Percentiles rank a stretch among this genome's conserved stretches.
Conservation (phyloP, 1,140 invertebrate genomes). For the Platorchestia sp. region DNA sequence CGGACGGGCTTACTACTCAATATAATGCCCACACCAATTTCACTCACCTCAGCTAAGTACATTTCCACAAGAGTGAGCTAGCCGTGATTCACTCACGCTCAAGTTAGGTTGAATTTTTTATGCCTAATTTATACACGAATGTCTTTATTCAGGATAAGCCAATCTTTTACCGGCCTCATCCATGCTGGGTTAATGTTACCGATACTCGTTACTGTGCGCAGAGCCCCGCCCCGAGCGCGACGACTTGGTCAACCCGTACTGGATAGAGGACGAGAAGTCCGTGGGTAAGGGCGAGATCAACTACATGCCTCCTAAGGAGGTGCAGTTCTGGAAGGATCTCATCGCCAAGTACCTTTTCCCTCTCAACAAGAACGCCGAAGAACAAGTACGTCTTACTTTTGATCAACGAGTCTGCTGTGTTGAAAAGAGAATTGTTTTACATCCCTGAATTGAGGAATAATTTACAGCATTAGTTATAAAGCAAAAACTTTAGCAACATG, state of each 20-base stretch:
- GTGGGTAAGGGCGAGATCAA: constrained; percentile 91
- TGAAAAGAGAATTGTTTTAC: not conserved
- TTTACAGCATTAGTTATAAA: too few species aligned
- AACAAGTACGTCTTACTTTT: constrained; percentile 78
- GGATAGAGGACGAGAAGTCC: constrained; percentile 90
- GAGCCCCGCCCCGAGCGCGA: constrained; percentile 80
- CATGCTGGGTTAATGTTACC: too few species aligned
- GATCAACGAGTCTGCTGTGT: not conserved
- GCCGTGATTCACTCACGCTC: too few species aligned
- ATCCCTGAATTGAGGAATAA: not conserved
- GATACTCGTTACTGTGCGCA: constrained; percentile 39
- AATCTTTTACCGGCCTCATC: too few species aligned
- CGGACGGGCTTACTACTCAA: too few species aligned
- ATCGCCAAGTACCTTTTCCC: constrained; percentile 94
- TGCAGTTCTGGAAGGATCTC: constrained; percentile 93
- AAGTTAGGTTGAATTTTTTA: too few species aligned
- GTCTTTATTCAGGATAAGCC: too few species aligned
- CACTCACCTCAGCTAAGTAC: too few species aligned
- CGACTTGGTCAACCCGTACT: constrained; percentile 89
- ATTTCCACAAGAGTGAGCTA: too few species aligned
- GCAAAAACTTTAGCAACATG: too few species aligned
- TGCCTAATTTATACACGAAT: too few species aligned
- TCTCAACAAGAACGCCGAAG: constrained; percentile 91
- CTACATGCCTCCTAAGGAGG: constrained; percentile 84
- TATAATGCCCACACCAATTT: too few species aligned